phyloP scores from a whole-genome alignment of 2,888 invertebrate species.

The Escarpia spicata region DNA sequence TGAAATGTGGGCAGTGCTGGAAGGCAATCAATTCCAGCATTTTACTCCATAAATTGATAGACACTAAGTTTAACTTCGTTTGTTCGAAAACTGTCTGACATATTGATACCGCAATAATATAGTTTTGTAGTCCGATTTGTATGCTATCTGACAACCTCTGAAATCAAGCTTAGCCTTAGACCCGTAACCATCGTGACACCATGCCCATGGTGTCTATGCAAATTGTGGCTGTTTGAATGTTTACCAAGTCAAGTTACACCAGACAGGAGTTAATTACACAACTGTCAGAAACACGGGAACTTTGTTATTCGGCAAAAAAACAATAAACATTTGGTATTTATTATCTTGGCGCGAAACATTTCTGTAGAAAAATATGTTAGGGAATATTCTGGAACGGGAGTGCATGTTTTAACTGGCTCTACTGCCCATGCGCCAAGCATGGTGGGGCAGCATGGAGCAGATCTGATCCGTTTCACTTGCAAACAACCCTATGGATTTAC shows the following conservation, averaged over 20 bases:
- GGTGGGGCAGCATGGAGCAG: neutral
- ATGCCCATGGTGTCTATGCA: too few relatives aligned
- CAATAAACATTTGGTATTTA: neutral
- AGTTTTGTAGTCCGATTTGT: neutral
- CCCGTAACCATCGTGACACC: neutral
- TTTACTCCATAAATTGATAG: too few relatives aligned
- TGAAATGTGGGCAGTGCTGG: too few relatives aligned
- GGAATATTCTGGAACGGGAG: slow-evolving; percentile 18
- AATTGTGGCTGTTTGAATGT: neutral
- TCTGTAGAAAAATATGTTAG: neutral
- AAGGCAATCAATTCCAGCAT: too few relatives aligned
- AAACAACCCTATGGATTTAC: neutral
- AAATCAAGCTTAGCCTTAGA: neutral
- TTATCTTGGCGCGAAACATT: neutral
- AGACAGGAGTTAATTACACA: neutral
- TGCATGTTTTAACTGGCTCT: neutral
- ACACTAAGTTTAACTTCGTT: too few relatives aligned
- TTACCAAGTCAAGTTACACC: neutral
- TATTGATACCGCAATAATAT: neutral
- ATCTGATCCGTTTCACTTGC: neutral
- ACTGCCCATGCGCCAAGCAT: neutral
- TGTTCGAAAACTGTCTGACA: neutral
- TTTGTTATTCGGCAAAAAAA: neutral
- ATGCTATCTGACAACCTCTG: neutral
- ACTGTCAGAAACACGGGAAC: neutral